Evolutionary conservation across 2,797 vertebrate species (phyloP).

Genomic region (Peromyscus melanophrys): DNA sequence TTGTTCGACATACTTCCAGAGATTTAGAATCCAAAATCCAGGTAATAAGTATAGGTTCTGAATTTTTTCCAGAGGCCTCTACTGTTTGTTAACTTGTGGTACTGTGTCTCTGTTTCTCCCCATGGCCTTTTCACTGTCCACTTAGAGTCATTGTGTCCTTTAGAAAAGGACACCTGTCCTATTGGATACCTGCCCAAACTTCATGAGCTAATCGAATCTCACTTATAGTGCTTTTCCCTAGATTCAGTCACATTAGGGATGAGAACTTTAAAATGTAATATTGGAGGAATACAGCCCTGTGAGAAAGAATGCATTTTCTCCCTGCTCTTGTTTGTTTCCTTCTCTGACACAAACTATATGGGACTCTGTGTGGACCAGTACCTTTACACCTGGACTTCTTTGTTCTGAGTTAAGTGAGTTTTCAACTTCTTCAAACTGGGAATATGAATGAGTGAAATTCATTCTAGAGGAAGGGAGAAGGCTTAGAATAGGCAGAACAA

Average conservation of each 20-base stretch:
- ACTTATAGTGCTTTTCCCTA: not conserved
- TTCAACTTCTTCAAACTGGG: not conserved
- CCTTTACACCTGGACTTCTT: not conserved
- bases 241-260: no score
- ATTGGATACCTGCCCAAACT: not conserved
- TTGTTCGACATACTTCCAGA: not conserved
- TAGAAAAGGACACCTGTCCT: not conserved
- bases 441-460: not conserved
- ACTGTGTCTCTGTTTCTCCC: not conserved
- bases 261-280: not conserved
- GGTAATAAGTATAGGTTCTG: not conserved
- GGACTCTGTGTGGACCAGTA: not conserved
- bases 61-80: no score
- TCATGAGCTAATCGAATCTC: not conserved
- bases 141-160: accelerated
- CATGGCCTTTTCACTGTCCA: not conserved
- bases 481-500: not conserved
- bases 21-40: not conserved
- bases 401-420: not conserved
- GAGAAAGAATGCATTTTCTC: not conserved
- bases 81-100: not conserved
- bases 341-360: not conserved
- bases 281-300: not conserved
- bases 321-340: not conserved
- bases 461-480: not conserved